These are phyloP conservation scores for Autographa pulchrina DNA, from an alignment of 2,888 invertebrate genomes.

Conservation along the genomic window DNA sequence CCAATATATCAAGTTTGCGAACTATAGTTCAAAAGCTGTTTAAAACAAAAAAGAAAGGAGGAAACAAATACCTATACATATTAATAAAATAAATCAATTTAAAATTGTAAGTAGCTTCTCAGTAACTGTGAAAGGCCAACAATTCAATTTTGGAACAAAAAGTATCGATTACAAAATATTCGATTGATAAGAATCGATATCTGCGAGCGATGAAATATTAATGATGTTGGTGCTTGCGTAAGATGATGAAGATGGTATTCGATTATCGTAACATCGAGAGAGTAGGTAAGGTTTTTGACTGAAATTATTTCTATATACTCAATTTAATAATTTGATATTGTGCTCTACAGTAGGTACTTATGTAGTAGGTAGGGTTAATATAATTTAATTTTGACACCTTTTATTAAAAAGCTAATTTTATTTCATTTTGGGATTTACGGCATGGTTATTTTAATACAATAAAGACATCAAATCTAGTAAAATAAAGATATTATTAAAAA, in stretches of 20 bases:
- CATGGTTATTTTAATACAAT: too few species aligned
- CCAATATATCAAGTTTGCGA: neutral
- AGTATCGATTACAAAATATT: conserved; percentile 59
- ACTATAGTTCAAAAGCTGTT: neutral
- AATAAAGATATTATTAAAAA: too few species aligned
- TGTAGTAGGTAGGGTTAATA: too few species aligned
- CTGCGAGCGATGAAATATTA: conserved; percentile 63
- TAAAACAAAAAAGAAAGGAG: neutral
- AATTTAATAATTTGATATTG: too few species aligned
- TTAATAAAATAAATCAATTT: conserved; percentile 34
- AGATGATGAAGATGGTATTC: conserved; percentile 70
- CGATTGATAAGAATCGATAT: conserved; percentile 62
- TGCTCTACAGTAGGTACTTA: too few species aligned
- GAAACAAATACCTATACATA: conserved; percentile 5
- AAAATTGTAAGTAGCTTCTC: conserved; percentile 29
- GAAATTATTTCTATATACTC: conserved; percentile 21
- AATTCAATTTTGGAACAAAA: conserved; percentile 53
- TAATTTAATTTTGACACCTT: too few species aligned
- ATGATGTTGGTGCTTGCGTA: conserved; percentile 65
- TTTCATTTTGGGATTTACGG: too few species aligned
- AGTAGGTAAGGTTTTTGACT: conserved; percentile 58
- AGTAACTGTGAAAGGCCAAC: conserved; percentile 40
- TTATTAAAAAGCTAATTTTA: too few species aligned
- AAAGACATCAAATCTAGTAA: too few species aligned
- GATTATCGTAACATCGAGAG: conserved; percentile 67